A percentile compares a stretch with the other conserved stretches of the same genome.
phyloP scores from a whole-genome alignment of 2,797 vertebrate species.

The Astyanax mexicanus region DNA sequence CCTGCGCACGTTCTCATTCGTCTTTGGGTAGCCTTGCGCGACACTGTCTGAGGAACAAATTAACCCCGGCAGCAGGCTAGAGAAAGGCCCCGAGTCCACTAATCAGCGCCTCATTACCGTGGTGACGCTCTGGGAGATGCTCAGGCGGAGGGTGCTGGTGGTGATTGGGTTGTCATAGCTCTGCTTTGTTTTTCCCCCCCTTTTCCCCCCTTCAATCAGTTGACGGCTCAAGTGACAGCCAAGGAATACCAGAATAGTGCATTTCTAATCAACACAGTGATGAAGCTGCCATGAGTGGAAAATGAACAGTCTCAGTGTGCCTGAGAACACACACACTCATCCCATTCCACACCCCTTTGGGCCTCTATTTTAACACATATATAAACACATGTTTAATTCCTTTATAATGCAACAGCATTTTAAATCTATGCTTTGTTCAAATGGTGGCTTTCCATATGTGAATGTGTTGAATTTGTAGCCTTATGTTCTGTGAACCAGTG shows the following conservation, averaged over 20 bases:
- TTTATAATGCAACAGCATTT: too few species aligned
- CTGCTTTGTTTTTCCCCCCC: conserved; percentile 38
- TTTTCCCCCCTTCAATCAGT: conserved; percentile 50
- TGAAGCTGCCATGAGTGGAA: conserved; percentile 44
- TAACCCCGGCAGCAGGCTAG: conserved; percentile 81
- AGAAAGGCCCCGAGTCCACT: conserved; percentile 78
- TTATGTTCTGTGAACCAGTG: not conserved
- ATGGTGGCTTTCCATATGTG: not conserved
- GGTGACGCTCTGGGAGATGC: conserved; percentile 78
- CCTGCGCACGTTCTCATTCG: conserved; percentile 81
- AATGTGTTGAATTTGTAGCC: too few species aligned
- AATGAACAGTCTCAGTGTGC: conserved; percentile 50
- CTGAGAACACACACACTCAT: conserved; percentile 35
- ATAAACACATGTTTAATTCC: too few species aligned
- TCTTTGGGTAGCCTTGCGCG: conserved; percentile 70
- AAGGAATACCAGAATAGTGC: conserved; percentile 50
- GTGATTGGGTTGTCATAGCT: conserved; percentile 52
- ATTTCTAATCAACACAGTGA: conserved; percentile 53
- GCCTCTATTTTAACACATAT: too few species aligned
- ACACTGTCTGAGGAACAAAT: conserved; percentile 82
- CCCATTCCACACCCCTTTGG: not conserved
- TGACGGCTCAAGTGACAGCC: conserved; percentile 53
- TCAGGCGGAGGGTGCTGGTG: conserved; percentile 40
- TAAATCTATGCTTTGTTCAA: too few species aligned
- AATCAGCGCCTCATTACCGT: conserved; percentile 85